Conservation (phyloP, 2,113 vertebrate species). For the Microcebus murinus region DNA sequence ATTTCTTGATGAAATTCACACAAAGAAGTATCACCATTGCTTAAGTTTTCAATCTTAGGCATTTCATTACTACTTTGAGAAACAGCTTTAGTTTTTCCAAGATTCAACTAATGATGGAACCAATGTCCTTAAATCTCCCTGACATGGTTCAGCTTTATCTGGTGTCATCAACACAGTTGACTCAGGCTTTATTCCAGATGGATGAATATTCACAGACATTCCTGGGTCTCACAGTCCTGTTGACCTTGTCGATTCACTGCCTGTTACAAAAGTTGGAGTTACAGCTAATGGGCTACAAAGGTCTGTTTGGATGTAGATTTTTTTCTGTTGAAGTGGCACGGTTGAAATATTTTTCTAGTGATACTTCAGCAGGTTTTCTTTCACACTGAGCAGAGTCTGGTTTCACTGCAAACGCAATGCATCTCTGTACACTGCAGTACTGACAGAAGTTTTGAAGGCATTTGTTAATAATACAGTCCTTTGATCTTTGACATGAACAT, state of each 20-base stretch:
- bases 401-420: conserved; percentile 97
- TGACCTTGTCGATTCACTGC: conserved; percentile 93
- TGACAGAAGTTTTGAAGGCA: conserved; percentile 98
- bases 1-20: conserved; percentile 92
- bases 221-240: conserved; percentile 94
- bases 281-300: conserved; percentile 96
- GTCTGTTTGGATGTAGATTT: conserved; percentile 99
- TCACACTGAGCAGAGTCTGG: conserved; percentile 99
- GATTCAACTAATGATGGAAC: conserved; percentile 95
- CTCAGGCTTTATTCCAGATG: conserved; percentile 93
- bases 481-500: conserved; percentile 95
- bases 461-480: conserved; percentile 98
- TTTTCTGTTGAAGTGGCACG: conserved; percentile 99
- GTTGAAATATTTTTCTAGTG: conserved; percentile 95
- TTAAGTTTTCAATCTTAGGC: conserved; percentile 91
- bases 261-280: conserved; percentile 96
- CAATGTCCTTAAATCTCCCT: conserved; percentile 96
- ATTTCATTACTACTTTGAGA: conserved; percentile 89
- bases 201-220: conserved; percentile 97
- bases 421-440: conserved; percentile 97
- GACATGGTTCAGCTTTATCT: conserved; percentile 93
- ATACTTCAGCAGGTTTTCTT: conserved; percentile 96
- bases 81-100: conserved; percentile 93
- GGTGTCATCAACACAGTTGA: conserved; percentile 90
- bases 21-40: conserved; percentile 92